Evolutionary conservation across 2,888 invertebrate species (phyloP), one percentile per base, ranked within the genome.

Genomic region (Agrochola litura): DNA sequence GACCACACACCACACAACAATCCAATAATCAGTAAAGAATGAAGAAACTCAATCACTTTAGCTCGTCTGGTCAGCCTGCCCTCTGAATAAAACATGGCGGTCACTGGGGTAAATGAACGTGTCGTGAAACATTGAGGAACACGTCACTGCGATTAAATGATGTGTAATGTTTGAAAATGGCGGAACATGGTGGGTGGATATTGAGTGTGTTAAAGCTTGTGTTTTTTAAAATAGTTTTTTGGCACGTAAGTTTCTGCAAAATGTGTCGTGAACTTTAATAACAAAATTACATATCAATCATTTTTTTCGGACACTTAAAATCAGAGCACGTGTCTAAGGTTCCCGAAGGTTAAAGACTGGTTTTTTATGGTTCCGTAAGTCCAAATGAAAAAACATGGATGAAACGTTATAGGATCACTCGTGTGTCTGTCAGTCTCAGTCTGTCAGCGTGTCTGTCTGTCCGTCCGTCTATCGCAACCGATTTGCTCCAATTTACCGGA

Each of bases 21-120:
- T 22, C 52, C 64, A 63, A 76, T 79, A 63, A 46, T 30, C 43
- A 69, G 52, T 65, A 58, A 81, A 67, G 56, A 63, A 52, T 52
- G 60, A 66, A 69, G 58, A 69, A 77, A n/a, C 54, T 65, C 86
- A 86, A 86, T 87, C 82, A 86, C 87, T 87, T 85, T 78, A 80
- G 69, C 63, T 77, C 67, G 74, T 72, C 82, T 74, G 78, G 79
- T 72, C 63, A 78, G 66, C 16, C 43, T 30, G 52, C 25, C 6
- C 19, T 6, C 69, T 86, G 82, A 86, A 86, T 86, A 87, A 86
- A 87, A 78, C 87, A 86, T 86, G 79, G 56, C 41, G 6, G 54
- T 41, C 65, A 37, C 58, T 14, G 22, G 58, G 81, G 68, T 76
- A 84, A 30, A 84, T 73, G 72, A 75, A 75, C 63, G 60, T 73